A percentile compares a stretch with the other conserved stretches of the same genome.
These are phyloP conservation scores for Triops longicaudatus DNA, from an alignment of 1,140 invertebrate species.

Conservation along the genomic window DNA sequence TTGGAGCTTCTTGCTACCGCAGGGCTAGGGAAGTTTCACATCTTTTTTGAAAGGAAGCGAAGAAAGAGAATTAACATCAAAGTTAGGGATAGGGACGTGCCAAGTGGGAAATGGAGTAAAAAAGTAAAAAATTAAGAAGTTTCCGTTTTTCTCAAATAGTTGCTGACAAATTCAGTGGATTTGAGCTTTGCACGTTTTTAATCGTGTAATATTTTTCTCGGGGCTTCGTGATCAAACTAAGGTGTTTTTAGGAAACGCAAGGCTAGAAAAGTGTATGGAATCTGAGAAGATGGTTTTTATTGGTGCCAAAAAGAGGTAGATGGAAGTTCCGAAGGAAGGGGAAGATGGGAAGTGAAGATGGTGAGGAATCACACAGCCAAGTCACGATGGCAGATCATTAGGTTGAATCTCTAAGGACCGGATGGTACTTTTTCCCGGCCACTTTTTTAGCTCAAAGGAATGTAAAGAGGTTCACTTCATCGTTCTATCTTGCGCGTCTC, in stretches of 20 bases:
- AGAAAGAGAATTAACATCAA: background rate
- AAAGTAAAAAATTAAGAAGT: background rate
- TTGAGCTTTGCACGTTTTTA: background rate
- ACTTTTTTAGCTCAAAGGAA: background rate
- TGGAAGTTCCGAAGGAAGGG: background rate
- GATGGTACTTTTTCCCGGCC: background rate
- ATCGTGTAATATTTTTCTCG: background rate
- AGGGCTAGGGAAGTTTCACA: background rate
- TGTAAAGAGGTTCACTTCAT: background rate
- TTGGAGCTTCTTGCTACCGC: background rate
- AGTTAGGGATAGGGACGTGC: background rate
- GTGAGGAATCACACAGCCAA: conserved; percentile 5
- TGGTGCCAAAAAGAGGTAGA: background rate
- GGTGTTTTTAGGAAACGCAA: background rate
- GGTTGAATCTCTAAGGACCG: conserved; percentile 1
- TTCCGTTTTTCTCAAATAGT: background rate
- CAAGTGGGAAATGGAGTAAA: background rate
- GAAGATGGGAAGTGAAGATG: background rate
- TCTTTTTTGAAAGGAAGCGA: background rate
- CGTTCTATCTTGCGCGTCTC: background rate
- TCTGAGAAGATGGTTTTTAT: background rate
- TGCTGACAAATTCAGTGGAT: background rate
- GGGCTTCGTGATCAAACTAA: background rate
- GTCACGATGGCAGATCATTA: conserved; percentile 14
- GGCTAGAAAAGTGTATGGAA: background rate